Evolutionary conservation across 2,888 invertebrate species (phyloP).

Genomic region (Patella depressa): DNA sequence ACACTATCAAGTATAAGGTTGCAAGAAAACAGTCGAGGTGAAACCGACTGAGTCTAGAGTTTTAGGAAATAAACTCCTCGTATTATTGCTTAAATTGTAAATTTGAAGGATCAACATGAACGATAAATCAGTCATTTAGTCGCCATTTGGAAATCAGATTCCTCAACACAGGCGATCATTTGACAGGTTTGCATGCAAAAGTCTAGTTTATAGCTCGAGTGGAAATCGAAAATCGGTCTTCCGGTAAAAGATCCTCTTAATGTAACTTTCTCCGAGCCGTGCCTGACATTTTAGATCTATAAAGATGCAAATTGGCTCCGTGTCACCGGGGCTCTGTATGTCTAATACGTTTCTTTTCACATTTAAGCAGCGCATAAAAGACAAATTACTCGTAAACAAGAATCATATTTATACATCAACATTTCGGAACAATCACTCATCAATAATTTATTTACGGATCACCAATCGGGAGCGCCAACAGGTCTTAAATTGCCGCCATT

Average conservation of each 20-base stretch:
- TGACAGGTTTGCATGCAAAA: constrained; percentile 1
- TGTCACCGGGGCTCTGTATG: not conserved
- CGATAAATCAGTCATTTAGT: constrained; percentile 12
- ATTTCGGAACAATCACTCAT: constrained; percentile 4
- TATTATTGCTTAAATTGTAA: constrained; percentile 10
- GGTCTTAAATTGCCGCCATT: constrained; percentile 12
- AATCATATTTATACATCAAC: constrained; percentile 9
- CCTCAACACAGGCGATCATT: not conserved
- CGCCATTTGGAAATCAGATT: constrained; percentile 9
- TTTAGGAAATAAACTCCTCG: not conserved
- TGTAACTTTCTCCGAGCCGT: not conserved
- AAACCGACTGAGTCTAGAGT: too few relatives aligned
- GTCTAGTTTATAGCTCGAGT: constrained; percentile 9
- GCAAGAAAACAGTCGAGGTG: too few relatives aligned
- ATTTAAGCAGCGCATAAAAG: constrained; percentile 9
- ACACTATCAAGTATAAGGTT: too few relatives aligned
- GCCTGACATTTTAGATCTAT: constrained; percentile 4
- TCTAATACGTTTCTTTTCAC: constrained; percentile 5
- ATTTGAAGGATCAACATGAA: not conserved
- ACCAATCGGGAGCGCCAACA: not conserved
- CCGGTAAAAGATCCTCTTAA: constrained; percentile 4
- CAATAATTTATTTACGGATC: constrained; percentile 1
- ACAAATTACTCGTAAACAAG: constrained; percentile 13
- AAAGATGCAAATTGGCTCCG: constrained; percentile 5
- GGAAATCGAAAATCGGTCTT: constrained; percentile 9